Evolutionary conservation across 2,888 invertebrate species (phyloP), one percentile per base, ranked within the genome.

Genomic region (Elaeidobius kamerunicus): DNA sequence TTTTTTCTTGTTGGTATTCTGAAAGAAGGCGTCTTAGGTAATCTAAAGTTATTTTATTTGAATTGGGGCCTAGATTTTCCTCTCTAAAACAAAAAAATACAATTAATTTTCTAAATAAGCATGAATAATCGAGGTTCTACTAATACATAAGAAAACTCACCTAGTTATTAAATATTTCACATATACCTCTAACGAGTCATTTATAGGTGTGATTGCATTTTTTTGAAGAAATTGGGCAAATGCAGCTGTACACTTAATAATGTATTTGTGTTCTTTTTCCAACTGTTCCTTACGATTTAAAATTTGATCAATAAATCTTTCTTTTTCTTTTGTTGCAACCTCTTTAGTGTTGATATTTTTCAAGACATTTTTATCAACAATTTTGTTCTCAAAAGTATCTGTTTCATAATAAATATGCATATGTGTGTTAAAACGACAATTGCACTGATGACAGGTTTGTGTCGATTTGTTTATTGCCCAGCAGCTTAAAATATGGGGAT

Each of bases 351-450:
- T 53, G 9, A 70, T 64, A 49, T 62, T 65, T 16, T 54, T 47
- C 23, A 64, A 53, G 7, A 69, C 59, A 35, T 62, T 60, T 27
- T 58, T 50, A 52, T 69, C 66, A 18, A 60, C 59, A 16, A 66
- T 62, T 39, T 58, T 62, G 15, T 57, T 61, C 40, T 66, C 60
- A 23, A 63, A 58, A 2, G 64, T 64, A 50, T 65, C 60, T 1
- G 67, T 67, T 55, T 63, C 59, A 43, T 70, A 70, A 42, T 70
- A 70, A 34, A 70, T 62, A 47, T 71, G 70, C 67, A 69, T 67
- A 47, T 71, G 70, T 1, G 61, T 58, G 11, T 60, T 62, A 56
- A 64, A 70, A 49, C 64, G 62, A 38, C 69, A 70, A 2, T 46
- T 40, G 47, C 71, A 71, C 40, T 56, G 41, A 15, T 32, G 43